These are phyloP conservation scores for Chrysolina haemoptera DNA, from an alignment of 2,888 invertebrate species.

Conservation along the genomic window DNA sequence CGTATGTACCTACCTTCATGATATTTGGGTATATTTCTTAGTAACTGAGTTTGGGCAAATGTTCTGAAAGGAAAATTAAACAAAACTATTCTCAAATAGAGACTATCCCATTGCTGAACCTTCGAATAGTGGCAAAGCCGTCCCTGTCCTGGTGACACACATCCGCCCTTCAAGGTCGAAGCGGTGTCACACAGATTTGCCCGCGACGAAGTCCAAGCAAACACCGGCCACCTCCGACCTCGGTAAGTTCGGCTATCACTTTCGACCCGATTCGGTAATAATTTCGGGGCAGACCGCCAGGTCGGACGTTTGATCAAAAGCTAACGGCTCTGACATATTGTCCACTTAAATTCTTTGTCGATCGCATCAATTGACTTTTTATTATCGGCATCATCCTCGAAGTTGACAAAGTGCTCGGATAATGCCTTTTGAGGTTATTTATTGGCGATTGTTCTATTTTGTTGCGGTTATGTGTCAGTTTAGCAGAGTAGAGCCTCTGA, in stretches of 20 bases:
- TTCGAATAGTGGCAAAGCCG: neutral
- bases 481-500: neutral
- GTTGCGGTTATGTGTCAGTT: slow-evolving; percentile 10
- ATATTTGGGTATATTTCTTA: no score
- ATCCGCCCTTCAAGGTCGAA: slow-evolving; percentile 39
- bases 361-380: slow-evolving; percentile 48
- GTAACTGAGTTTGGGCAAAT: no score
- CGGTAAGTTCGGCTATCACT: slow-evolving; percentile 51
- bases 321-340: slow-evolving; percentile 54
- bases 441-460: slow-evolving; percentile 29
- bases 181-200: slow-evolving; percentile 30
- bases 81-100: no score
- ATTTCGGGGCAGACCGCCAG: slow-evolving; percentile 31
- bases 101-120: neutral
- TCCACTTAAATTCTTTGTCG: slow-evolving; percentile 56
- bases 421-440: slow-evolving; percentile 39
- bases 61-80: no score
- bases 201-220: slow-evolving; percentile 50
- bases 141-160: slow-evolving; percentile 22
- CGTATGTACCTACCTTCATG: no score
- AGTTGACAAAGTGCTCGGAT: slow-evolving; percentile 41
- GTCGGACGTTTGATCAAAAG: slow-evolving; percentile 50
- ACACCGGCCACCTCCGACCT: slow-evolving; percentile 36
- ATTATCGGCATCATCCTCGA: slow-evolving; percentile 41
- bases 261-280: slow-evolving; percentile 25